Conservation (phyloP, 2,113 vertebrate genomes). For the Marcusenius ussheri region DNA sequence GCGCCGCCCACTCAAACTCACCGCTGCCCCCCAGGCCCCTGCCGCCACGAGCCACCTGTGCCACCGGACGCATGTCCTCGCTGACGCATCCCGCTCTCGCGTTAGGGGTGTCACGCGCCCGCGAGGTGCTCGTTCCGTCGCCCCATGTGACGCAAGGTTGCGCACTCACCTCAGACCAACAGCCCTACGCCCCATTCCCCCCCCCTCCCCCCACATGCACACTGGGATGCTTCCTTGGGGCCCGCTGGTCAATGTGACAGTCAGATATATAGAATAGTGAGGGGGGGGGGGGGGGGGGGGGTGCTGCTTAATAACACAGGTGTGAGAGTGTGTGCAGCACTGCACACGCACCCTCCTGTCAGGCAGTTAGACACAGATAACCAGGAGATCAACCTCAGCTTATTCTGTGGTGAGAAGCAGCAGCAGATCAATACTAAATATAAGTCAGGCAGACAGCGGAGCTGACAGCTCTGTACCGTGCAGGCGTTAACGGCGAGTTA, state of each 20-base stretch:
- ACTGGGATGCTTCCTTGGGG: not conserved
- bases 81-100: not conserved
- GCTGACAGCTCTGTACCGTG: not conserved
- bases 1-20: not conserved
- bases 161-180: not conserved
- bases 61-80: not conserved
- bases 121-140: not conserved
- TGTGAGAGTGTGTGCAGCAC: not conserved
- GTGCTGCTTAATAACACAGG: not conserved
- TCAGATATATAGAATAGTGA: not conserved
- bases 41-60: not conserved
- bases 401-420: not conserved
- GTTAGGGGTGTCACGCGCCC: not conserved
- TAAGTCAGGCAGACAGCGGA: not conserved
- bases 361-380: not conserved
- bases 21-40: not conserved
- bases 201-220: not conserved
- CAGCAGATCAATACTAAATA: constrained; percentile 1
- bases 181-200: no score
- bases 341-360: not conserved
- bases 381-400: not conserved
- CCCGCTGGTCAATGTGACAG: not conserved
- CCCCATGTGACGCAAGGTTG: not conserved
- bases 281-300: not conserved
- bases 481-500: not conserved